A percentile compares a stretch with the other conserved stretches of the same genome.
Conservation (phyloP, 2,888 invertebrate species). For the Microchrysa polita region DNA sequence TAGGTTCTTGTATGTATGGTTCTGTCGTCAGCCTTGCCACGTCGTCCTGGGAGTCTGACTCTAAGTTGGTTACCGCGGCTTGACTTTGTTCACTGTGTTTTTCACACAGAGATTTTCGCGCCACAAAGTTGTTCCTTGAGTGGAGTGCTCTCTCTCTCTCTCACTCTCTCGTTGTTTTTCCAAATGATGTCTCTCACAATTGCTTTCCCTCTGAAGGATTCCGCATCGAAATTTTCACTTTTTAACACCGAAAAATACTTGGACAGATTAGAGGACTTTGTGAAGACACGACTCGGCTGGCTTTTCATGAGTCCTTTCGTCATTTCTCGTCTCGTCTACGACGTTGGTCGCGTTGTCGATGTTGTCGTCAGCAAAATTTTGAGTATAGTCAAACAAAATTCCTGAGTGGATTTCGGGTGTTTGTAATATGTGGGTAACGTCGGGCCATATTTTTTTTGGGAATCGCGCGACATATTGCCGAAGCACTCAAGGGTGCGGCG, state of each 20-base stretch:
- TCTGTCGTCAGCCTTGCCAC: too few species aligned
- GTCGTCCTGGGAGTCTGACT: too few species aligned
- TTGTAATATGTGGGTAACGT: background rate
- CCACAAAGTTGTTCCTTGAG: background rate
- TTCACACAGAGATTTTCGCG: background rate
- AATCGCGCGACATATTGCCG: conserved; percentile 7
- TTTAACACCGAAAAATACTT: conserved; percentile 43
- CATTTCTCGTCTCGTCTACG: too few species aligned
- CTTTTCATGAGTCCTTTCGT: conserved; percentile 19
- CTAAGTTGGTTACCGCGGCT: conserved; percentile 25
- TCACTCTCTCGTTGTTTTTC: too few species aligned
- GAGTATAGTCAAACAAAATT: conserved; percentile 22
- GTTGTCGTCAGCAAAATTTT: background rate
- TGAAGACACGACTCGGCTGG: too few species aligned
- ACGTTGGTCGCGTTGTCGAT: too few species aligned
- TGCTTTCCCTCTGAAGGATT: too few species aligned
- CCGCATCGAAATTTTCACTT: conserved; percentile 45
- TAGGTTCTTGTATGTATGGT: conserved; percentile 26
- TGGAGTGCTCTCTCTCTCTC: too few species aligned
- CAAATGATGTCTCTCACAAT: too few species aligned
- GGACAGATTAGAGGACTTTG: conserved; percentile 36
- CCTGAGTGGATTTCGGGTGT: conserved; percentile 23
- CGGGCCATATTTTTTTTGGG: background rate
- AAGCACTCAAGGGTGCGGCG: background rate
- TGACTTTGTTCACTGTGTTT: conserved; percentile 29